phyloP scores from a whole-genome alignment of 2,113 vertebrate species.

The Cephalopterus ornatus region DNA sequence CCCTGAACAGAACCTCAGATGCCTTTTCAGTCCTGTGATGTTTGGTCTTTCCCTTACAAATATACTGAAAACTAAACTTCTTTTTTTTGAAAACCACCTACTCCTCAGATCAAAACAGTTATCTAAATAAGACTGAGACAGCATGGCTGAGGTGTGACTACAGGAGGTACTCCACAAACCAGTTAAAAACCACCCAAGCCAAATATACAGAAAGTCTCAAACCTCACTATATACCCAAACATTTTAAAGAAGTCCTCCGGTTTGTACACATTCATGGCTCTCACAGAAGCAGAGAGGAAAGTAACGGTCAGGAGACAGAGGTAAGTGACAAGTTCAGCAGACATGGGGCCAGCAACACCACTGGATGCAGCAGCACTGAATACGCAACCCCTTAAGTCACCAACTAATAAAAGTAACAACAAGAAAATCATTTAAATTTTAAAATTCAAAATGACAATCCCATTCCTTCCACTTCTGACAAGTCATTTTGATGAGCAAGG shows the following conservation, averaged over 20 bases:
- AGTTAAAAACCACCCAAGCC: background rate
- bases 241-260: accelerated
- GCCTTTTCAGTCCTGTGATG: background rate
- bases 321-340: background rate
- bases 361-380: background rate
- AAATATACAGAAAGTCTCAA: background rate
- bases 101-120: background rate
- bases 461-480: background rate
- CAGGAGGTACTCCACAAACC: background rate
- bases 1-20: background rate
- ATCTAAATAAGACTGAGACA: background rate
- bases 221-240: background rate
- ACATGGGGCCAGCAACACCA: accelerated
- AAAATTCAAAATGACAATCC: background rate
- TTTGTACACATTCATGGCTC: background rate
- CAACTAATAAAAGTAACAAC: background rate
- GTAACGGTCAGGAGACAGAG: background rate
- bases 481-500: background rate
- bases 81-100: background rate
- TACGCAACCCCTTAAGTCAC: background rate
- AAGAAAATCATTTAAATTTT: background rate
- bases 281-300: background rate
- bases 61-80: background rate
- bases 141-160: background rate
- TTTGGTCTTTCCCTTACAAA: background rate